A percentile compares a stretch with the other conserved stretches of the same genome.
Evolutionary conservation across 1,140 invertebrate genomes (phyloP).

Genomic region (Drosophila sp.): DNA sequence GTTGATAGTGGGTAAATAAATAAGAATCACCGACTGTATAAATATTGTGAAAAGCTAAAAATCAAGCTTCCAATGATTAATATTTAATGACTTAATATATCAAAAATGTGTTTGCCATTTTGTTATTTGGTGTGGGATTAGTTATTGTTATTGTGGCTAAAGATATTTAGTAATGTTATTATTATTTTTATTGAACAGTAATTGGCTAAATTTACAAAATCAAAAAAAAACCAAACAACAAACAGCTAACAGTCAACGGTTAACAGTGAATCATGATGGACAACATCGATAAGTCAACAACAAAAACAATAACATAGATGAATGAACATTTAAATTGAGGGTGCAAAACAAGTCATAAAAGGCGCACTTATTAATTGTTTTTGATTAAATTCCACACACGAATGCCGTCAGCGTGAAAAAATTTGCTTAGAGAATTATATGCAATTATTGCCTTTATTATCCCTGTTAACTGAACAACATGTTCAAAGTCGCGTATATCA

Average conservation of each 20-base stretch:
- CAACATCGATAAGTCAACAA: slow-evolving; percentile 51
- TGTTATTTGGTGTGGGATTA: slow-evolving; percentile 25
- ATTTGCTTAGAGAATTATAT: not conserved
- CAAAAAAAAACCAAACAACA: slow-evolving; percentile 49
- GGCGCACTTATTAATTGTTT: slow-evolving; percentile 27
- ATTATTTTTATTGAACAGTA: slow-evolving; percentile 70
- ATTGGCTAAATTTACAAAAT: slow-evolving; percentile 76
- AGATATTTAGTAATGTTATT: slow-evolving; percentile 31
- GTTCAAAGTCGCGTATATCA: slow-evolving; percentile 37
- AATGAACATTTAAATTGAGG: slow-evolving; percentile 33
- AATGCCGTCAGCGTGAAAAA: slow-evolving; percentile 20
- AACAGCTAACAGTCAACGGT: not conserved
- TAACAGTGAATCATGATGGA: slow-evolving; percentile 19
- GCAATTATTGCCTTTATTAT: not conserved
- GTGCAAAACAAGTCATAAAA: slow-evolving; percentile 55
- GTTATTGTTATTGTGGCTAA: slow-evolving; percentile 38
- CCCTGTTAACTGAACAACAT: slow-evolving; percentile 9
- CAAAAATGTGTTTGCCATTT: slow-evolving; percentile 53
- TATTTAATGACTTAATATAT: slow-evolving; percentile 80
- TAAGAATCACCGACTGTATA: not conserved
- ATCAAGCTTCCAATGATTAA: slow-evolving; percentile 75
- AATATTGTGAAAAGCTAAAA: slow-evolving; percentile 16
- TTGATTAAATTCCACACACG: slow-evolving; percentile 52
- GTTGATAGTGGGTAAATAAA: slow-evolving; percentile 17
- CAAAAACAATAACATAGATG: slow-evolving; percentile 14